These are phyloP conservation scores for Erinaceus europaeus DNA, from an alignment of 2,113 vertebrate species.

Conservation along the genomic window DNA sequence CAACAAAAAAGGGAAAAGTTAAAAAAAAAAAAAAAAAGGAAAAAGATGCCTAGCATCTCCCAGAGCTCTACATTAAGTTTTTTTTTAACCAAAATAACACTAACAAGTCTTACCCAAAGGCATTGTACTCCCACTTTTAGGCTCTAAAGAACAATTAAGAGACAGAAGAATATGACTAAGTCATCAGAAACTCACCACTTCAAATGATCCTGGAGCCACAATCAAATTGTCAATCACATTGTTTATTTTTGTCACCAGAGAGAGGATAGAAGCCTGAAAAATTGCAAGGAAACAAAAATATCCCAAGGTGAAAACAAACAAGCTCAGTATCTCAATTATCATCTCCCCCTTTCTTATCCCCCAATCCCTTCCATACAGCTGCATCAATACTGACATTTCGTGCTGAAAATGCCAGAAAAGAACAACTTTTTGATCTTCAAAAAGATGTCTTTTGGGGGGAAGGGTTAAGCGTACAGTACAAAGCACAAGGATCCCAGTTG, in stretches of 20 bases:
- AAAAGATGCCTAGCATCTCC: background rate
- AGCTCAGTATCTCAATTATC: background rate
- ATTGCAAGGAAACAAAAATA: background rate
- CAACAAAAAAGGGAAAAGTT: too few species aligned
- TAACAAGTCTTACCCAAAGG: too few species aligned
- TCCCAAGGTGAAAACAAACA: background rate
- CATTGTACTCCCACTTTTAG: too few species aligned
- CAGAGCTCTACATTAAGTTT: background rate
- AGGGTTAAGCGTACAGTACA: too few species aligned
- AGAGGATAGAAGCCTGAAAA: slow-evolving; percentile 94
- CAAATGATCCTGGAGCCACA: slow-evolving; percentile 95
- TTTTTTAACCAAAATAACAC: too few species aligned
- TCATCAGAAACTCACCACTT: slow-evolving; percentile 90
- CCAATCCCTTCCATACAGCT: background rate
- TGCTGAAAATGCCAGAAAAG: background rate
- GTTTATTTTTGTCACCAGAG: slow-evolving; percentile 98
- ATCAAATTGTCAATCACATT: slow-evolving; percentile 98
- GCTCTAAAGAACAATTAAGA: too few species aligned
- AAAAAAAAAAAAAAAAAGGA: too few species aligned
- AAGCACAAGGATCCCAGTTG: too few species aligned
- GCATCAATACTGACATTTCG: background rate
- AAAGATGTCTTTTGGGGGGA: too few species aligned
- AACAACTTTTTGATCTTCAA: background rate
- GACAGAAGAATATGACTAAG: background rate
- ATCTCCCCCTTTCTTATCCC: background rate